These are phyloP conservation scores for Neosilurus mollespiculum DNA, from an alignment of 2,797 vertebrate species.

Conservation along the genomic window DNA sequence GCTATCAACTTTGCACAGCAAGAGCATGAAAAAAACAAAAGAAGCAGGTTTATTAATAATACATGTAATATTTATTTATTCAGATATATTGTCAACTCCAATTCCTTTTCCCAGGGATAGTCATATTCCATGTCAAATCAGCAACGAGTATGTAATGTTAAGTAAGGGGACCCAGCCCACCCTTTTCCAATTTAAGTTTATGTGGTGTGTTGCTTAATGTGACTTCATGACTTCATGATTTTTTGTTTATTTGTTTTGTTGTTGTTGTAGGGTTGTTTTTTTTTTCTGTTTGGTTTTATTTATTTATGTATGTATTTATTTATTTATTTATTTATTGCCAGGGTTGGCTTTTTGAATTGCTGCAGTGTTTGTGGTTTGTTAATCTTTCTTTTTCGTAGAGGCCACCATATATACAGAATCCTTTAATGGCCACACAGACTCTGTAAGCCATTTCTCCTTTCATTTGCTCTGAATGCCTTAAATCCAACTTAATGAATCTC, in stretches of 20 bases:
- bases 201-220: background rate
- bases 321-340: no score
- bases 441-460: conserved; percentile 8
- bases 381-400: background rate
- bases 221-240: background rate
- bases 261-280: no score
- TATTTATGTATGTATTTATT: no score
- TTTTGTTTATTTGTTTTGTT: background rate
- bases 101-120: background rate
- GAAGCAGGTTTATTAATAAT: background rate
- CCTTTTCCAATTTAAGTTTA: background rate
- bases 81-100: no score
- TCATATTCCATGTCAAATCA: background rate
- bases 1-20: background rate
- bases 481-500: conserved; percentile 32
- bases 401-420: conserved; percentile 14
- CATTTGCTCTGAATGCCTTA: conserved; percentile 17
- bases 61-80: no score
- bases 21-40: background rate
- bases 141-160: background rate
- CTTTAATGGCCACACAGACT: conserved; percentile 6
- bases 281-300: background rate
- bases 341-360: background rate
- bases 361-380: conserved; percentile 8
- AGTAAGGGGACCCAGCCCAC: background rate